Evolutionary conservation across 2,113 vertebrate genomes (phyloP).

Genomic region (Pseudonaja textilis): DNA sequence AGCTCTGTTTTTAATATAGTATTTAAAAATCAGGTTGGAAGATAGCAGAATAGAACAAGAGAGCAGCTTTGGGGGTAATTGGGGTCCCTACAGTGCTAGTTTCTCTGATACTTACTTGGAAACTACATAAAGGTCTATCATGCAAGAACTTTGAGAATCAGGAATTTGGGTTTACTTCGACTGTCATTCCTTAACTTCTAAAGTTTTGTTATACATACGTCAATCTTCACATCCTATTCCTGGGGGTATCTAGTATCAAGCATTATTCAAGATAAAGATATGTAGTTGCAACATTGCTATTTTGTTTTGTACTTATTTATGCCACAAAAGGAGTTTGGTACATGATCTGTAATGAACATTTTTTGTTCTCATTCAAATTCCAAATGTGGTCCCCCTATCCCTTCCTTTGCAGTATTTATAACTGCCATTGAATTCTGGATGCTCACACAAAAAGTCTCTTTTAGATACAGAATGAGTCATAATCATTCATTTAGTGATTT

Average conservation of each 20-base stretch:
- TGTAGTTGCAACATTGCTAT: slow-evolving; percentile 46
- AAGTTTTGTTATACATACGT: slow-evolving; percentile 54
- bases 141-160: slow-evolving; percentile 41
- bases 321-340: slow-evolving; percentile 44
- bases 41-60: slow-evolving; percentile 1
- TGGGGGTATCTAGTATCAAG: slow-evolving; percentile 57
- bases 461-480: background rate
- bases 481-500: background rate
- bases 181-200: slow-evolving; percentile 57
- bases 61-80: slow-evolving; percentile 36
- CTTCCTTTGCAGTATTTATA: background rate
- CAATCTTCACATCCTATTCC: slow-evolving; percentile 44
- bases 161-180: slow-evolving; percentile 47
- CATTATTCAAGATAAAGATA: slow-evolving; percentile 55
- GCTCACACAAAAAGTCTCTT: background rate
- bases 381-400: slow-evolving; percentile 36
- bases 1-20: slow-evolving; percentile 55
- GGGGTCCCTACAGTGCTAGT: slow-evolving; percentile 28
- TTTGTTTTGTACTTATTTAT: slow-evolving; percentile 43
- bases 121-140: slow-evolving; percentile 37
- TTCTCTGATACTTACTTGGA: slow-evolving; percentile 54
- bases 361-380: slow-evolving; percentile 49
- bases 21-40: slow-evolving; percentile 55
- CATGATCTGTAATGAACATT: slow-evolving; percentile 32
- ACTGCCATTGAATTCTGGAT: slow-evolving; percentile 27